Evolutionary conservation across 2,113 vertebrate species (phyloP).

Genomic region (Turnix velox): DNA sequence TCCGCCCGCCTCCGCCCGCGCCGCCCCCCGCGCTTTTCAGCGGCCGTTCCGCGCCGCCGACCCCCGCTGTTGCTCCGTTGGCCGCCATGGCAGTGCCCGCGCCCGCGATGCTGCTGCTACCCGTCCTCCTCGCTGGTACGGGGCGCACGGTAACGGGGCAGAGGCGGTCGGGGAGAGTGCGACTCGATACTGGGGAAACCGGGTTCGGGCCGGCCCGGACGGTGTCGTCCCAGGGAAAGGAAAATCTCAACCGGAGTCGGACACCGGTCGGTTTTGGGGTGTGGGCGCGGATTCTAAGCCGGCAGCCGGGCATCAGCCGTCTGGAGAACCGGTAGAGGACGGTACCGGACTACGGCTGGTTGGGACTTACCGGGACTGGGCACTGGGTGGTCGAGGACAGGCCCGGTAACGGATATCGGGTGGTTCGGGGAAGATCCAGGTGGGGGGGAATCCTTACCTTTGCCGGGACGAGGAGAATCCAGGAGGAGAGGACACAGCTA

Average conservation of each 20-base stretch:
- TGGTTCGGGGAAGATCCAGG: no score
- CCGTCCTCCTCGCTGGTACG: not conserved
- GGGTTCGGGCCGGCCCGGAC: not conserved
- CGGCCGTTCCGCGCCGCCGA: not conserved
- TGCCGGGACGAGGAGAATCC: not conserved
- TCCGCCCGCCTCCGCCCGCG: not conserved
- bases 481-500: not conserved
- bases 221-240: not conserved
- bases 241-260: not conserved
- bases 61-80: not conserved
- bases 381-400: not conserved
- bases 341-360: not conserved
- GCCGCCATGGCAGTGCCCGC: not conserved
- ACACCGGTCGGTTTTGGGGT: not conserved
- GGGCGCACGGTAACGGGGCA: not conserved
- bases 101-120: not conserved
- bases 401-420: not conserved
- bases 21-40: not conserved
- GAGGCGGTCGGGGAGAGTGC: not conserved
- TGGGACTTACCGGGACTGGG: not conserved
- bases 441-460: no score
- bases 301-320: accelerated
- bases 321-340: not conserved
- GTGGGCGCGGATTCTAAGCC: not conserved
- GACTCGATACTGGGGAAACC: not conserved